Evolutionary conservation across 1,140 invertebrate genomes (phyloP).

Genomic region (Diprion similis): DNA sequence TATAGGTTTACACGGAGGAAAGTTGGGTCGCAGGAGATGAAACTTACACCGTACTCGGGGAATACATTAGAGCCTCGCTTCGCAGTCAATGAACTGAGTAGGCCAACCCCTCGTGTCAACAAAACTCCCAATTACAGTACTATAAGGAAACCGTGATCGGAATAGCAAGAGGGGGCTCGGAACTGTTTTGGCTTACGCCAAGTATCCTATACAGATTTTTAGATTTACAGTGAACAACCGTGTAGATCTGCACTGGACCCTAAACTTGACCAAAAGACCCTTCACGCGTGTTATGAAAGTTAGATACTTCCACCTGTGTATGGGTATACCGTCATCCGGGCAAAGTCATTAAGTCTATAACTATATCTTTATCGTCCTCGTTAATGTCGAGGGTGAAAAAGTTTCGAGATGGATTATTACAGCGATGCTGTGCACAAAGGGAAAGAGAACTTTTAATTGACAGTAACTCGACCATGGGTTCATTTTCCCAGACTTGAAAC

Average conservation of each 20-base stretch:
- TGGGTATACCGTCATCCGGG: neutral
- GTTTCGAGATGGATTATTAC: too few species aligned
- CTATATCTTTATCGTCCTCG: too few species aligned
- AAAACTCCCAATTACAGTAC: constrained; percentile 4
- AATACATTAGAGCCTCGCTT: neutral
- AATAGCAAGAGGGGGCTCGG: neutral
- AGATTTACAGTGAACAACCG: neutral
- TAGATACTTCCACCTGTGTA: neutral
- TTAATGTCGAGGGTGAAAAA: too few species aligned
- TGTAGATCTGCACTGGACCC: neutral
- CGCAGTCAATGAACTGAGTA: constrained; percentile 5
- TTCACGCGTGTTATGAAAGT: neutral
- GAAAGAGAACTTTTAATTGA: too few species aligned
- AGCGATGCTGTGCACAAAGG: too few species aligned
- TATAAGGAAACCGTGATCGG: constrained; percentile 2
- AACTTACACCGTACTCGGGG: constrained; percentile 4
- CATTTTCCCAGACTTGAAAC: too few species aligned
- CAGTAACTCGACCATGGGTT: too few species aligned
- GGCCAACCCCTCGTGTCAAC: neutral
- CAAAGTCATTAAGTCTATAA: too few species aligned
- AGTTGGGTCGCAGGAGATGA: neutral
- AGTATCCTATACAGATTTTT: neutral
- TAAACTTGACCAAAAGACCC: neutral
- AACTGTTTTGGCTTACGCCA: neutral
- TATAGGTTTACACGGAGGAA: neutral